These are phyloP conservation scores for Dynastes maya DNA, from an alignment of 2,888 invertebrate genomes.

Conservation along the genomic window DNA sequence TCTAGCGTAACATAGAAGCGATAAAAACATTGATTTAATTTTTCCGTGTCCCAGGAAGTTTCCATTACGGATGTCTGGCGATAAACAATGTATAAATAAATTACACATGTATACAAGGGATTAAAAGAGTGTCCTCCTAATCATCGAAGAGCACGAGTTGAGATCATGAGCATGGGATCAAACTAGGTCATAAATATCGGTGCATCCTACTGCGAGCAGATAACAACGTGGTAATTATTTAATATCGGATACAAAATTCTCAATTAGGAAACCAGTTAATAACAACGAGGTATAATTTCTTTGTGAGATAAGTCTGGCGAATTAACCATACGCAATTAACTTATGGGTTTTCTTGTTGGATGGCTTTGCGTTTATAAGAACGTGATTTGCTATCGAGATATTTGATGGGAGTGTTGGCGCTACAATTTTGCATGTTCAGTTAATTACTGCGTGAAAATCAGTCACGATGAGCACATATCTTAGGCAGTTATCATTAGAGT, in stretches of 20 bases:
- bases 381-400: no score
- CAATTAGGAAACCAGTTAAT: background rate
- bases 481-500: no score
- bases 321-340: background rate
- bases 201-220: background rate
- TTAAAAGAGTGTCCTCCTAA: background rate
- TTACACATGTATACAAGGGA: background rate
- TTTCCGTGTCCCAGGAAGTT: conserved; percentile 14
- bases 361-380: background rate
- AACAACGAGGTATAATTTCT: background rate
- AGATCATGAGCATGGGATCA: conserved; percentile 4
- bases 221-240: conserved; percentile 6
- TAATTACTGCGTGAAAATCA: no score
- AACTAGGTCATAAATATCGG: background rate
- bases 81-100: conserved; percentile 18
- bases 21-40: conserved; percentile 2
- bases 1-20: no score
- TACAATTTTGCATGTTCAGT: no score
- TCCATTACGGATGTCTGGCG: conserved; percentile 22
- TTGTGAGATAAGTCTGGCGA: background rate
- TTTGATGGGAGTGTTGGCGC: no score
- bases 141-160: background rate
- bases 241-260: background rate
- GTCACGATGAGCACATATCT: no score
- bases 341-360: background rate